Conservation (phyloP, 2,113 vertebrate genomes). For the Corvus cornix region DNA sequence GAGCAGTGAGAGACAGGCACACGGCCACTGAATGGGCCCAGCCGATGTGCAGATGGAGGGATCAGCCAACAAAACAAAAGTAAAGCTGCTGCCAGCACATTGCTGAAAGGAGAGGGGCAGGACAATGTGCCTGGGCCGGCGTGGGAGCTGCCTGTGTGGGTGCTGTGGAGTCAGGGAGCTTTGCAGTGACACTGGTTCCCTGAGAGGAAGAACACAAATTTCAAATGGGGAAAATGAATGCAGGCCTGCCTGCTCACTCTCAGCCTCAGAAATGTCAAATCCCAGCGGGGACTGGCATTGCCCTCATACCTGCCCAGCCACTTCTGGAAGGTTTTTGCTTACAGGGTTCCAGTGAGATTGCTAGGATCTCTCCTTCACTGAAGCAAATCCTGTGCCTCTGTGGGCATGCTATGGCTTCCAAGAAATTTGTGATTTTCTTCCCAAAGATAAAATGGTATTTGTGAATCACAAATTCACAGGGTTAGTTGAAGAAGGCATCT, state of each 20-base stretch:
- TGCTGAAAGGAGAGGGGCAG: slow-evolving; percentile 70
- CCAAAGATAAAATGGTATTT: background rate
- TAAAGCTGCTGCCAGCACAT: slow-evolving; percentile 76
- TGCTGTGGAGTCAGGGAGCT: background rate
- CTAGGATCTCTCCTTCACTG: background rate
- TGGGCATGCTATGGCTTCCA: background rate
- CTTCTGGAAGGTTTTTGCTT: background rate
- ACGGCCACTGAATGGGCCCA: slow-evolving; percentile 58
- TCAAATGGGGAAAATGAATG: background rate
- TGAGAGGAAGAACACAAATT: background rate
- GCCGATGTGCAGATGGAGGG: slow-evolving; percentile 71
- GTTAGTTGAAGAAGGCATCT: background rate
- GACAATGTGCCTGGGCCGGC: background rate
- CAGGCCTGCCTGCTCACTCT: background rate
- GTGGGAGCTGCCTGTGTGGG: slow-evolving; percentile 49
- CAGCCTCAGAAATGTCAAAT: background rate
- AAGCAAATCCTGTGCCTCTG: background rate
- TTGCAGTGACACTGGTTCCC: background rate
- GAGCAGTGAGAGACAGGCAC: slow-evolving; percentile 18
- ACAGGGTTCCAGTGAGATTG: background rate
- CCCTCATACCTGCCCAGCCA: background rate
- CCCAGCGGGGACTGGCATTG: background rate
- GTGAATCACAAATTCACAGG: background rate
- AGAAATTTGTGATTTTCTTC: background rate
- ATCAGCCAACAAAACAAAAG: slow-evolving; percentile 76